phyloP scores from a whole-genome alignment of 2,113 vertebrate species.

The Cygnus buccinator region DNA sequence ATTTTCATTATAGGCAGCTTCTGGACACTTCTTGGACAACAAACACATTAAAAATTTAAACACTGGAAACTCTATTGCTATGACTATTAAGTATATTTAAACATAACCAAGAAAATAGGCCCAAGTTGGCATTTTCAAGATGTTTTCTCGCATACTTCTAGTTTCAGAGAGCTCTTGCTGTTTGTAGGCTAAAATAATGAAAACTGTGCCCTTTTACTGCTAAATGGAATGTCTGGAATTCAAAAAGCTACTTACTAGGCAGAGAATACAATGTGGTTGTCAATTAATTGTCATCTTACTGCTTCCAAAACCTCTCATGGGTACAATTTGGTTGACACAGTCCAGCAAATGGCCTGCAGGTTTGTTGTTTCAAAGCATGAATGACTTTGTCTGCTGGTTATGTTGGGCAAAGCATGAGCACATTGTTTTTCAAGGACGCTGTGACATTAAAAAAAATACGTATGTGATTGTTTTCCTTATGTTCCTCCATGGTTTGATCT shows the following conservation, averaged over 20 bases:
- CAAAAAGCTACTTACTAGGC: conserved; percentile 3
- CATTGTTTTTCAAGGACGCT: conserved; percentile 2
- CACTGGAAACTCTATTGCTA: not conserved
- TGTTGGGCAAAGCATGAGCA: not conserved
- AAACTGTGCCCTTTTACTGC: not conserved
- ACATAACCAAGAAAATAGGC: not conserved
- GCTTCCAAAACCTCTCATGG: not conserved
- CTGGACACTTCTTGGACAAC: not conserved
- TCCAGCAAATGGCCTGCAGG: not conserved
- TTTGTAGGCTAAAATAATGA: not conserved
- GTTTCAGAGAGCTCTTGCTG: not conserved
- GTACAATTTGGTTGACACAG: not conserved
- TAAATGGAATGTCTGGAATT: not conserved
- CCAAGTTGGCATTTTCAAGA: not conserved
- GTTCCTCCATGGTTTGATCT: not conserved
- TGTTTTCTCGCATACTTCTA: not conserved
- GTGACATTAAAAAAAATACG: not conserved
- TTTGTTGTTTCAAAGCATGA: conserved; percentile 8
- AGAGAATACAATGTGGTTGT: not conserved
- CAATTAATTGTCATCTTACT: conserved; percentile 16
- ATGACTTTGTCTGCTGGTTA: not conserved
- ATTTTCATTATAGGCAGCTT: not conserved
- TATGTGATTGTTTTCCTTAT: not conserved
- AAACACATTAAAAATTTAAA: not conserved
- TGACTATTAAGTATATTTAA: not conserved